Percentiles rank a stretch among this genome's conserved stretches.
These are phyloP conservation scores for Catostomus latipinnis DNA, from an alignment of 2,797 vertebrate species.

Conservation along the genomic window DNA sequence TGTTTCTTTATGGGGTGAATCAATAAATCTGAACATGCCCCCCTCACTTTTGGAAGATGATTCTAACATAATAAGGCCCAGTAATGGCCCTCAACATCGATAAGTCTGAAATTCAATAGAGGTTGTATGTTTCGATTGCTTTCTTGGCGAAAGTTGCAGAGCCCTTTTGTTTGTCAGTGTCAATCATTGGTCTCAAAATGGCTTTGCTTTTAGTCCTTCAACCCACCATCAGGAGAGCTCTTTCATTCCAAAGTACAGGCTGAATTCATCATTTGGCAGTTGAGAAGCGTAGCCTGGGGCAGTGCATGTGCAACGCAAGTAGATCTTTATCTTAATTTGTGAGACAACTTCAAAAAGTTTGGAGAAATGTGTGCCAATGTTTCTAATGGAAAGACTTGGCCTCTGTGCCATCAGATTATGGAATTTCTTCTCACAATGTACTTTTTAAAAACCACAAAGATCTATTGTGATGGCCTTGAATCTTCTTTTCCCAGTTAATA, in stretches of 20 bases:
- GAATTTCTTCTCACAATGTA: neutral
- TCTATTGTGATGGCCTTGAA: neutral
- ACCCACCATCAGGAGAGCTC: slow-evolving; percentile 7
- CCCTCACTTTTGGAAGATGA: slow-evolving; percentile 3
- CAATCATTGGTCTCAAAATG: slow-evolving; percentile 34
- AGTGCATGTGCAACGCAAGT: slow-evolving; percentile 1
- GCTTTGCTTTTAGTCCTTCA: slow-evolving; percentile 25
- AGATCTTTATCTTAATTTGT: slow-evolving; percentile 38
- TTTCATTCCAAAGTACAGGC: slow-evolving; percentile 23
- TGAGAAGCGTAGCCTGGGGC: slow-evolving; percentile 22
- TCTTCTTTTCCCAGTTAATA: neutral
- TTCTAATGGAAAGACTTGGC: slow-evolving; percentile 2
- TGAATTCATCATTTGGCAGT: slow-evolving; percentile 31
- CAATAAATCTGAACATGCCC: slow-evolving; percentile 18
- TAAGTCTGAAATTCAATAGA: slow-evolving; percentile 44
- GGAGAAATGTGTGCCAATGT: neutral
- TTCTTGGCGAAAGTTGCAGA: slow-evolving; percentile 33
- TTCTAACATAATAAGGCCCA: slow-evolving; percentile 22
- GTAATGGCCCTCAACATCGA: slow-evolving; percentile 29
- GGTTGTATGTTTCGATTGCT: slow-evolving; percentile 38
- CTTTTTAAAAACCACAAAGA: neutral
- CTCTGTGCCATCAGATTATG: slow-evolving; percentile 7
- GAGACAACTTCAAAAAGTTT: slow-evolving; percentile 55
- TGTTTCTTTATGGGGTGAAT: slow-evolving; percentile 18
- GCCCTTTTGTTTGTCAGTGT: slow-evolving; percentile 43